Evolutionary conservation across 2,113 vertebrate genomes (phyloP).

Genomic region (Sialia sialis): DNA sequence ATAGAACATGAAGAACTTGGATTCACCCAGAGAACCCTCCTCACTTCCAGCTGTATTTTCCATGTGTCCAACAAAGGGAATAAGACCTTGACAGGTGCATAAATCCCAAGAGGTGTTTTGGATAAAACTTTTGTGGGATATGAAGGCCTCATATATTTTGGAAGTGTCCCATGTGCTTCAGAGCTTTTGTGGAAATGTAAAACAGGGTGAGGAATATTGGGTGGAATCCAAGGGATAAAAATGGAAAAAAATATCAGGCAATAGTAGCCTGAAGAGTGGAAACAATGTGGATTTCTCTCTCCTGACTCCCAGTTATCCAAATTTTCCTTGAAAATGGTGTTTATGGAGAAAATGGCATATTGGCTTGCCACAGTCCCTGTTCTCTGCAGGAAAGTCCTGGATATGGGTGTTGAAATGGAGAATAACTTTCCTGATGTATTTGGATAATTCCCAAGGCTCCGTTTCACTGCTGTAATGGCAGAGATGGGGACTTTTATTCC

Average conservation of each 20-base stretch:
- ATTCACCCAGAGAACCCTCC: neutral
- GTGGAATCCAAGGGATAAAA: neutral
- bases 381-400: neutral
- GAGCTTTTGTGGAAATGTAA: neutral
- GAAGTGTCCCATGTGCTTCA: neutral
- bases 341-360: neutral
- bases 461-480: neutral
- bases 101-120: neutral
- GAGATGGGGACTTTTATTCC: neutral
- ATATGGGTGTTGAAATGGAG: neutral
- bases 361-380: neutral
- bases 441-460: neutral
- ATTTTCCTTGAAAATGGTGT: neutral
- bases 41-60: neutral
- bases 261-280: neutral
- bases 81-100: neutral
- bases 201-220: fast-evolving
- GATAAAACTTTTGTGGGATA: neutral
- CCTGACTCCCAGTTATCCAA: neutral
- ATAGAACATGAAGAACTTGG: neutral
- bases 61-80: neutral
- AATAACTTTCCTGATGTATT: neutral
- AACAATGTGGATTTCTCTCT: neutral
- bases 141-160: neutral
- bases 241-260: neutral